These are phyloP conservation scores for Papilio helenus DNA, from an alignment of 1,140 invertebrate genomes.

Conservation along the genomic window DNA sequence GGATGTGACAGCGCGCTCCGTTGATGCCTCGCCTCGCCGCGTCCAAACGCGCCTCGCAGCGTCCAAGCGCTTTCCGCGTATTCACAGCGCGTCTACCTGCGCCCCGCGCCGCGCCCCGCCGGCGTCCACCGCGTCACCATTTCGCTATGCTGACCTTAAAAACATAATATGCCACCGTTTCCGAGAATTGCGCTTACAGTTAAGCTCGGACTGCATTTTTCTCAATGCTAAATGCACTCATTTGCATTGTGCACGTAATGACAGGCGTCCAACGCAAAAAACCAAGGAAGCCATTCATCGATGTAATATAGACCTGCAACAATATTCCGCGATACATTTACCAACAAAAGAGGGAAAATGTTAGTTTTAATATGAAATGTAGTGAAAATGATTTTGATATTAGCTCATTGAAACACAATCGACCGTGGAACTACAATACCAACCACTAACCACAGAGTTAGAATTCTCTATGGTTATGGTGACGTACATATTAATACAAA, in stretches of 20 bases:
- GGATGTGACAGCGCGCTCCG: conserved; percentile 18
- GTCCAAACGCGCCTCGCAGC: neutral
- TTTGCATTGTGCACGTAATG: conserved; percentile 38
- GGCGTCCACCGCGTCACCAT: conserved; percentile 26
- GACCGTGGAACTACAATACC: neutral
- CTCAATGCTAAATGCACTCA: conserved; percentile 38
- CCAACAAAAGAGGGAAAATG: conserved; percentile 26
- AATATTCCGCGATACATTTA: conserved; percentile 27
- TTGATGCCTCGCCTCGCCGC: neutral
- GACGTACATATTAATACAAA: neutral
- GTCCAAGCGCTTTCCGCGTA: conserved; percentile 28
- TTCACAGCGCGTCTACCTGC: conserved; percentile 28
- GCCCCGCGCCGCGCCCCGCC: neutral
- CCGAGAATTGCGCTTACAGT: conserved; percentile 34
- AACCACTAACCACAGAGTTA: neutral
- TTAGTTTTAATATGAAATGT: conserved; percentile 14
- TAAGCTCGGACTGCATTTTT: conserved; percentile 39
- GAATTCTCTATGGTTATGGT: neutral
- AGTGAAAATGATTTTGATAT: neutral
- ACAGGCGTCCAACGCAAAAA: conserved; percentile 35
- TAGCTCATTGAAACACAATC: neutral
- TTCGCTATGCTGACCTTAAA: conserved; percentile 40
- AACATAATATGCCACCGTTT: conserved; percentile 39
- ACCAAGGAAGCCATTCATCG: conserved; percentile 34
- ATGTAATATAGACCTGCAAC: conserved; percentile 29